Evolutionary conservation across 2,113 vertebrate genomes (phyloP), one percentile per base, ranked within the genome.

Genomic region (Amazona guildingii): DNA sequence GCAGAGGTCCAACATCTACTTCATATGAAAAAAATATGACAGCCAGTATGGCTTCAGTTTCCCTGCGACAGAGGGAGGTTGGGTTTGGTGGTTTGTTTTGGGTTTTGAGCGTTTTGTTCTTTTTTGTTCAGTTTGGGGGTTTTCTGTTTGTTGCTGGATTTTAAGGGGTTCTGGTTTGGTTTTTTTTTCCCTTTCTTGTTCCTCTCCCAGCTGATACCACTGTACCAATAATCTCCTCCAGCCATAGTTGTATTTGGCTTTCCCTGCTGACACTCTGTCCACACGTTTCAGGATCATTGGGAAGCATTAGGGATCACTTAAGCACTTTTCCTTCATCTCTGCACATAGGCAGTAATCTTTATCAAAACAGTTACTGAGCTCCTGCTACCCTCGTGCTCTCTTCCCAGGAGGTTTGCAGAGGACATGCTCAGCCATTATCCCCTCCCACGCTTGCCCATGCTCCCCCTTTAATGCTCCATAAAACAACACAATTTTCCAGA

Each of bases 341-440:
- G 33, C 52, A 77, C 61, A 88, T 15, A 80, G 48, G 27, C 16
- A 83, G 61, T 44, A 93, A 94, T 83, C 88, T 80, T 75, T 68
- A 90, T 48, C 51, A 86, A 97, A 95, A 93, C 23, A 92, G 13
- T 52, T 85, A n/a, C 76, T 64, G 37, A 94, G 92, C 82, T 80
- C 29, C 78, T 93, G 72, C 79, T 80, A 5, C n/a, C 31, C 76
- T 87, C 3, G 1, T 3, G 27, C 52, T 80, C 51, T 15, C 37
- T 44, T 91, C 93, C 91, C 94, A 87, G 52, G 82, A 85, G 93
- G 67, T 76, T 73, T 87, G 75, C 72, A 89, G 69, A 75, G 91
- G 83, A 88, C 83, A 74, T 8, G 9, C 73, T 89, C 16, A 66
- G 59, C 62, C 54, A 83, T 63, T 27, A 64, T 33, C 63, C 82